Evolutionary conservation across 2,888 invertebrate genomes (phyloP).

Genomic region (Erebia aethiops): DNA sequence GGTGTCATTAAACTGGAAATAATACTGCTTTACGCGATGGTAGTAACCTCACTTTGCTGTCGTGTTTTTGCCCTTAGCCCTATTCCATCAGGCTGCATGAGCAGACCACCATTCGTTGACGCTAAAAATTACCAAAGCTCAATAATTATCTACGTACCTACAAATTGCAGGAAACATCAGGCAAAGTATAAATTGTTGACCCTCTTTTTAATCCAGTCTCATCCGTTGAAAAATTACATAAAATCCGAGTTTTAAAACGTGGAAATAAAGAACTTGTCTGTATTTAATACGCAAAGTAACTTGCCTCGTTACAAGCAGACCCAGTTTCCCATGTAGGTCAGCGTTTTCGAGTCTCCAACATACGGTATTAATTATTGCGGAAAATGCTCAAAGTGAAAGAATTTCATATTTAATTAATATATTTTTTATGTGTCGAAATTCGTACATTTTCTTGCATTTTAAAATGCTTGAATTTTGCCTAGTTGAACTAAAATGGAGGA

Average conservation of each 20-base stretch:
- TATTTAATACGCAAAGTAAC: conserved; percentile 36
- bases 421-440: neutral
- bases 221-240: conserved; percentile 24
- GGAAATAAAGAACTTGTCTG: conserved; percentile 31
- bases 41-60: no score
- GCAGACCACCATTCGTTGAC: no score
- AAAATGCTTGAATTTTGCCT: neutral
- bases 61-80: no score
- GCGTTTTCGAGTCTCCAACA: conserved; percentile 36
- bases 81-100: no score
- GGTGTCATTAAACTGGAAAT: no score
- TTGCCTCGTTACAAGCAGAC: conserved; percentile 37
- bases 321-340: conserved; percentile 37
- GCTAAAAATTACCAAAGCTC: no score
- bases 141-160: no score
- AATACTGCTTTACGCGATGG: no score
- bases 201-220: conserved; percentile 7
- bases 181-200: neutral
- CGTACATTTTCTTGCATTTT: neutral
- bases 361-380: conserved; percentile 37
- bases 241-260: conserved; percentile 30
- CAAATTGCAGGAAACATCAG: neutral
- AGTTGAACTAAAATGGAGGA: neutral
- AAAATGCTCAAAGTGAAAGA: conserved; percentile 25
- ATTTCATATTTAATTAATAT: conserved; percentile 18